Conservation (phyloP, 2,113 vertebrate genomes). For the Onychorhynchus coronatus region DNA sequence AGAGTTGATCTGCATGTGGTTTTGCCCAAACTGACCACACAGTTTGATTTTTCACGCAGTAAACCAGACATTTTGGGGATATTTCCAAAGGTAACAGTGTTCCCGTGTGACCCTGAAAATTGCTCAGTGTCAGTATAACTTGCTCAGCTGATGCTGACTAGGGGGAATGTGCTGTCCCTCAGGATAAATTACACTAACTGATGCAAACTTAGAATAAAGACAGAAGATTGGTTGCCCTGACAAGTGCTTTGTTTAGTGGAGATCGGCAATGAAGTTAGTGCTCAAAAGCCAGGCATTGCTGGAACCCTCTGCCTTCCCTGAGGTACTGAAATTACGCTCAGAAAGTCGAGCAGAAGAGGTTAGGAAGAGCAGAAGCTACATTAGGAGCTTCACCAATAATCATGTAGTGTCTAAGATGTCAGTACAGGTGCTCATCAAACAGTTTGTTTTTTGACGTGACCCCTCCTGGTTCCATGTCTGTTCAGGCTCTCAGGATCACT, state of each 20-base stretch:
- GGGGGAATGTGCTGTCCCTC: not conserved
- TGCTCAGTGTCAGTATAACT: not conserved
- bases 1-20: not conserved
- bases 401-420: not conserved
- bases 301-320: not conserved
- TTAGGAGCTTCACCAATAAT: not conserved
- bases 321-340: not conserved
- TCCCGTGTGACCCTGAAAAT: not conserved
- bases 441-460: not conserved
- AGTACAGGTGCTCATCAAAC: rapidly evolving
- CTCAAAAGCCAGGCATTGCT: not conserved
- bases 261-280: not conserved
- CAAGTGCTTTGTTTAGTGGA: not conserved
- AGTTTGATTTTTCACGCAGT: not conserved
- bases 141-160: not conserved
- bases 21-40: not conserved
- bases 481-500: not conserved
- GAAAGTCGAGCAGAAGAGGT: not conserved
- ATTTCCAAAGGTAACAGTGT: not conserved
- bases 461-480: not conserved
- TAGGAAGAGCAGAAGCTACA: not conserved
- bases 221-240: not conserved
- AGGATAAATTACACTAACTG: not conserved
- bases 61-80: not conserved
- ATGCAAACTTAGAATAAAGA: not conserved